Evolutionary conservation across 2,797 vertebrate species (phyloP).

Genomic region (Bryconaethiops microstoma): DNA sequence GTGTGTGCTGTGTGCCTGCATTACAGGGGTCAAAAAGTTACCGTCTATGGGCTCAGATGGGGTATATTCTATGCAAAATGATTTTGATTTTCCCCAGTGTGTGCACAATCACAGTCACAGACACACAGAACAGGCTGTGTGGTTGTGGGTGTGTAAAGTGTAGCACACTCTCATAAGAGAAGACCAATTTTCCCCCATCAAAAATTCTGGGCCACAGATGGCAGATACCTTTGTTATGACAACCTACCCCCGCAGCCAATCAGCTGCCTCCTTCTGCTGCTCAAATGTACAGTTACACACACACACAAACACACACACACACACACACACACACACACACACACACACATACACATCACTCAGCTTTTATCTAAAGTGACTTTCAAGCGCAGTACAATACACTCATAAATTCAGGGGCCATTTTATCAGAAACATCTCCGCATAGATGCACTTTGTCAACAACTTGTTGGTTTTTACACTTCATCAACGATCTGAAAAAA

Average conservation of each 20-base stretch:
- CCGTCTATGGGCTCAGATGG: neutral
- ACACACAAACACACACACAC: no score
- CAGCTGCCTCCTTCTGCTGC: neutral
- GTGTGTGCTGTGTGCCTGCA: neutral
- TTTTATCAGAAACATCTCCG: no score
- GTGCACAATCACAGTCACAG: neutral
- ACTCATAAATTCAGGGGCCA: no score
- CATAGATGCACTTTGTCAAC: no score
- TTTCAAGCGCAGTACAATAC: neutral
- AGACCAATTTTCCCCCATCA: neutral
- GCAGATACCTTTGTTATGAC: neutral
- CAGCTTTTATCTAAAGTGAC: no score
- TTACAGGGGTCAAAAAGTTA: neutral
- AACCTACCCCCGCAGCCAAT: neutral
- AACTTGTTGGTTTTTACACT: no score
- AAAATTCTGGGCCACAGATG: neutral
- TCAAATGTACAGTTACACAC: neutral
- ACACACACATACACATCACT: neutral
- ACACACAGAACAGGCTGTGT: neutral
- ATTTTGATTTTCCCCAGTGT: neutral
- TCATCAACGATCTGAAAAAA: no score
- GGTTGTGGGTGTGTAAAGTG: neutral
- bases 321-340: neutral
- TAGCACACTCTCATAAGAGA: neutral
- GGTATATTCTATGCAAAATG: neutral